A percentile compares a stretch with the other conserved stretches of the same genome.
These are phyloP conservation scores for Coleophora flavipennella DNA, from an alignment of 2,888 invertebrate species.

Conservation along the genomic window DNA sequence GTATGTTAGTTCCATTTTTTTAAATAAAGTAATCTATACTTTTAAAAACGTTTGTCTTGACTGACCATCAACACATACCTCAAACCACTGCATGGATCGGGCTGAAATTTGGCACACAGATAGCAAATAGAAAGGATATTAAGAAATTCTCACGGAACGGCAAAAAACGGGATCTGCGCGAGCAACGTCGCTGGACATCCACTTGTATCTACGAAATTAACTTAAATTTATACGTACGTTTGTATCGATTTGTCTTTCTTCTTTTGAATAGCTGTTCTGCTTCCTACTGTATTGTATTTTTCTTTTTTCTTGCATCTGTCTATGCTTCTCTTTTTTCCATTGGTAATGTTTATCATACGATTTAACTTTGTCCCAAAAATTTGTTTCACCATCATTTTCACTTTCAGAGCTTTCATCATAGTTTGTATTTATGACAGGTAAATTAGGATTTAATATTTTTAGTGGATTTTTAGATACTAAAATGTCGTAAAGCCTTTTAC, in stretches of 20 bases:
- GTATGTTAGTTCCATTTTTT: no score
- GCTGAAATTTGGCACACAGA: no score
- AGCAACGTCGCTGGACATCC: no score
- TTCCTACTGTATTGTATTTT: conserved; percentile 38
- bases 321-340: conserved; percentile 53
- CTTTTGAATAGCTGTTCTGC: conserved; percentile 35
- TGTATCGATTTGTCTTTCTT: conserved; percentile 66
- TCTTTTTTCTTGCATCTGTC: conserved; percentile 49
- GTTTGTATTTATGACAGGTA: conserved; percentile 30
- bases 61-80: no score
- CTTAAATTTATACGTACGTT: conserved; percentile 50
- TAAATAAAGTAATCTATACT: no score
- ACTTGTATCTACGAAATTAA: not conserved
- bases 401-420: conserved; percentile 45
- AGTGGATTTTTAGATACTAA: conserved; percentile 71
- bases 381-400: conserved; percentile 42
- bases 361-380: conserved; percentile 66
- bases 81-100: no score
- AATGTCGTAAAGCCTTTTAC: conserved; percentile 71
- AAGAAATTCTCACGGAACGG: no score
- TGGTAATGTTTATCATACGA: conserved; percentile 64
- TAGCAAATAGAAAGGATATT: no score
- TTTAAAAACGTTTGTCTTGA: no score
- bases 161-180: no score
- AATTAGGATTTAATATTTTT: conserved; percentile 57